A percentile compares a stretch with the other conserved stretches of the same genome.
Conservation (phyloP, 2,888 invertebrate genomes). For the Drosophila subsilvestris region DNA sequence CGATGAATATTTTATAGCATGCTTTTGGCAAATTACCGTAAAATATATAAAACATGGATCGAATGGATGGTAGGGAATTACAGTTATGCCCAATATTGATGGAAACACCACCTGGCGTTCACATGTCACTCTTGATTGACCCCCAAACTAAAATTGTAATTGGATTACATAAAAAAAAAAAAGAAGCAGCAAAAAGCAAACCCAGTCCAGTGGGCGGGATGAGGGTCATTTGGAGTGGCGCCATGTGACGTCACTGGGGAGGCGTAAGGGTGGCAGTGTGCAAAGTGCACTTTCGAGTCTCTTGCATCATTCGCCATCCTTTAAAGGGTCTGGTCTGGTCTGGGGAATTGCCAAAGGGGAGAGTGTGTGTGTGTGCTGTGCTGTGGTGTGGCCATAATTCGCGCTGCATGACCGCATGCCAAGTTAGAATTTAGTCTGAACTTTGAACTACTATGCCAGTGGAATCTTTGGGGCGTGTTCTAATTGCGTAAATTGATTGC, state of each 20-base stretch:
- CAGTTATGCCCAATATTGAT: conserved; percentile 20
- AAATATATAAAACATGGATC: conserved; percentile 63
- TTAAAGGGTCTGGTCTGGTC: background rate
- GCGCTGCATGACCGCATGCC: background rate
- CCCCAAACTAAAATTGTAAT: conserved; percentile 29
- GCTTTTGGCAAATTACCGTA: conserved; percentile 70
- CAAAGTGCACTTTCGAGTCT: conserved; percentile 26
- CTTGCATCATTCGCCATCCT: conserved; percentile 35
- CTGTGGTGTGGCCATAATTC: background rate
- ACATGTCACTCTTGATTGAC: conserved; percentile 18
- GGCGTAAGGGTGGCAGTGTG: conserved; percentile 18
- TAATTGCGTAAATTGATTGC: conserved; percentile 62
- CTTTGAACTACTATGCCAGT: conserved; percentile 36
- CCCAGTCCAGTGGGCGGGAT: conserved; percentile 13
- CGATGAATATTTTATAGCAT: conserved; percentile 72
- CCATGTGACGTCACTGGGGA: conserved; percentile 44
- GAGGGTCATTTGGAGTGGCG: conserved; percentile 27
- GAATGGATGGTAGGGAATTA: background rate
- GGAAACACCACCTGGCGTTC: conserved; percentile 8
- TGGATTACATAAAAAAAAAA: conserved; percentile 51
- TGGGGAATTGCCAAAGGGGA: conserved; percentile 10
- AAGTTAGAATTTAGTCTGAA: conserved; percentile 26
- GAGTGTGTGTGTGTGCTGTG: background rate
- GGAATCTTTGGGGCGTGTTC: conserved; percentile 30
- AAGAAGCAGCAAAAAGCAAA: conserved; percentile 6